These are phyloP conservation scores for Drosophila sulfurigaster DNA, from an alignment of 1,140 invertebrate genomes.

Conservation along the genomic window DNA sequence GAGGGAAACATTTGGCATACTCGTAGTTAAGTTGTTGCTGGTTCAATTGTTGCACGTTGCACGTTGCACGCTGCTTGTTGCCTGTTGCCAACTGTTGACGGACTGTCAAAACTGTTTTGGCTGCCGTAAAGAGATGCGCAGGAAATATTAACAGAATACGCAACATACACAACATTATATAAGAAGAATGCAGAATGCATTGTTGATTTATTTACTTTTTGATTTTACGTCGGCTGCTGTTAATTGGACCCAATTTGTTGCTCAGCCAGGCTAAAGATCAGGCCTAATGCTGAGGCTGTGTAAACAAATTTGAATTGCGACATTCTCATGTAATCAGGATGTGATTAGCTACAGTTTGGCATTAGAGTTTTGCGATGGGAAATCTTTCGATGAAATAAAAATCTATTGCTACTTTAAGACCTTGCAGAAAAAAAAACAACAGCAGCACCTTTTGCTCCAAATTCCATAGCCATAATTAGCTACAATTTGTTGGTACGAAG, in stretches of 20 bases:
- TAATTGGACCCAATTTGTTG: conserved; percentile 67
- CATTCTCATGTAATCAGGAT: conserved; percentile 75
- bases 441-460: conserved; percentile 31
- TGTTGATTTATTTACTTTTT: conserved; percentile 79
- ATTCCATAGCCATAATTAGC: conserved; percentile 65
- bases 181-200: conserved; percentile 18
- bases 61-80: conserved; percentile 20
- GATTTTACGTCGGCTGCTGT: conserved; percentile 68
- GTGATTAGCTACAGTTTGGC: conserved; percentile 52
- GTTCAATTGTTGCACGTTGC: conserved; percentile 24
- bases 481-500: conserved; percentile 26
- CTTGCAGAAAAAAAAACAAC: background rate
- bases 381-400: background rate
- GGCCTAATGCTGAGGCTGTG: conserved; percentile 32
- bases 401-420: conserved; percentile 2
- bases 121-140: conserved; percentile 30
- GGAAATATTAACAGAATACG: conserved; percentile 59
- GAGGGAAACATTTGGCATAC: conserved; percentile 17
- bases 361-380: background rate
- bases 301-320: conserved; percentile 78
- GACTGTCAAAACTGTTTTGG: conserved; percentile 72
- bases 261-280: conserved; percentile 57
- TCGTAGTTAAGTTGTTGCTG: conserved; percentile 23
- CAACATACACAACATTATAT: background rate
- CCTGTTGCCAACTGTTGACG: conserved; percentile 63